phyloP scores from a whole-genome alignment of 23 tunicate genomes.

The Diplosoma virens region DNA sequence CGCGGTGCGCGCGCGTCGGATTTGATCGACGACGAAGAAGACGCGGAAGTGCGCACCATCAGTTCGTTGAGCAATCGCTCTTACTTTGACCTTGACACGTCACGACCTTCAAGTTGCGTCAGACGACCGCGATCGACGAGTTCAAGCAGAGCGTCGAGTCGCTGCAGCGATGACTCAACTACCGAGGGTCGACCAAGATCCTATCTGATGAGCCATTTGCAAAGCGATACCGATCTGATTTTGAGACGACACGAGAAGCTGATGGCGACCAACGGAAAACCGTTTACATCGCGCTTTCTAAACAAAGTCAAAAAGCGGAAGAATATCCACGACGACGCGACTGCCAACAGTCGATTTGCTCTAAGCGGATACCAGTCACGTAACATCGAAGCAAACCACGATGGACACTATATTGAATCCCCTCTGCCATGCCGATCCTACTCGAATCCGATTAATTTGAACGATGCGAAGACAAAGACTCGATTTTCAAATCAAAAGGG shows the following conservation, averaged over 20 bases:
- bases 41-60: not conserved
- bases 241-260: not conserved
- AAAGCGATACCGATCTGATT: not conserved
- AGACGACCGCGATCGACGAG: not conserved
- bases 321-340: not conserved
- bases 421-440: not conserved
- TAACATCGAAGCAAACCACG: not conserved
- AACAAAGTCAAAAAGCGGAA: not conserved
- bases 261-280: not conserved
- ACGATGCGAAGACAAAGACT: not conserved
- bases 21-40: not conserved
- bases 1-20: not conserved
- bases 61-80: not conserved
- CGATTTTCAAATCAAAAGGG: not conserved
- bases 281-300: constrained; percentile 21
- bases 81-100: constrained; percentile 5
- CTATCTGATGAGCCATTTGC: not conserved
- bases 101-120: constrained; percentile 4
- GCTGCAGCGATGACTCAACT: not conserved
- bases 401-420: not conserved
- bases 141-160: not conserved
- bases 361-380: not conserved
- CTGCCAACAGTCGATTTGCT: not conserved
- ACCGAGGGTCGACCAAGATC: not conserved
- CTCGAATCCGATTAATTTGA: not conserved